These are phyloP conservation scores for Cynopterus sphinx DNA, from an alignment of 2,797 vertebrate genomes.

Conservation along the genomic window DNA sequence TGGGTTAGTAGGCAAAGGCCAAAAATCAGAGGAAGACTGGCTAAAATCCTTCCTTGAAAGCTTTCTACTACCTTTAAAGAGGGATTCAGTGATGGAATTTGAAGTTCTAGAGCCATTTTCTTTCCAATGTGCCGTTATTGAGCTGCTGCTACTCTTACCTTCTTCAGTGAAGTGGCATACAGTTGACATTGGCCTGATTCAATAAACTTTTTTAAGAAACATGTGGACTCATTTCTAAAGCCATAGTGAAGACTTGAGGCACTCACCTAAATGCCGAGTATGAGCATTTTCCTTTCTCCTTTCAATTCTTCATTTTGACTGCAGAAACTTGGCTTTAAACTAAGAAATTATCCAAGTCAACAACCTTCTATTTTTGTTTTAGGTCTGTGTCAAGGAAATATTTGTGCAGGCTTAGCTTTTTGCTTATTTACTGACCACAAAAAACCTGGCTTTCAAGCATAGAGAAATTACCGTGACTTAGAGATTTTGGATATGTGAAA, in stretches of 20 bases:
- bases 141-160: constrained; percentile 41
- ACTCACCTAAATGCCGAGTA: neutral
- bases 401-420: constrained; percentile 31
- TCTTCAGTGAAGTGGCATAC: neutral
- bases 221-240: constrained; percentile 54
- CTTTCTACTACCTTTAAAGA: neutral
- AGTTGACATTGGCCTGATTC: neutral
- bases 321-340: constrained; percentile 48
- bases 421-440: constrained; percentile 14
- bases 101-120: constrained; percentile 51
- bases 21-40: constrained; percentile 21
- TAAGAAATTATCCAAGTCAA: neutral
- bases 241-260: constrained; percentile 50
- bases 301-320: constrained; percentile 44
- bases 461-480: constrained; percentile 23
- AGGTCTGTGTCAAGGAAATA: constrained; percentile 55
- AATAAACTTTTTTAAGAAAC: constrained; percentile 44
- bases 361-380: constrained; percentile 17
- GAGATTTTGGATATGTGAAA: constrained; percentile 41
- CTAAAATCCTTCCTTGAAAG: constrained; percentile 5
- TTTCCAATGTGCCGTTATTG: constrained; percentile 64
- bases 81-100: constrained; percentile 9
- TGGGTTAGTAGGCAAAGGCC: constrained; percentile 1
- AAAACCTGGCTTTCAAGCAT: constrained; percentile 32
- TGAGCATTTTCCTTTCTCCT: neutral